Base-by-base conservation (phyloP, 1,140 invertebrate species). In the Batillaria attramentaria region DNA sequence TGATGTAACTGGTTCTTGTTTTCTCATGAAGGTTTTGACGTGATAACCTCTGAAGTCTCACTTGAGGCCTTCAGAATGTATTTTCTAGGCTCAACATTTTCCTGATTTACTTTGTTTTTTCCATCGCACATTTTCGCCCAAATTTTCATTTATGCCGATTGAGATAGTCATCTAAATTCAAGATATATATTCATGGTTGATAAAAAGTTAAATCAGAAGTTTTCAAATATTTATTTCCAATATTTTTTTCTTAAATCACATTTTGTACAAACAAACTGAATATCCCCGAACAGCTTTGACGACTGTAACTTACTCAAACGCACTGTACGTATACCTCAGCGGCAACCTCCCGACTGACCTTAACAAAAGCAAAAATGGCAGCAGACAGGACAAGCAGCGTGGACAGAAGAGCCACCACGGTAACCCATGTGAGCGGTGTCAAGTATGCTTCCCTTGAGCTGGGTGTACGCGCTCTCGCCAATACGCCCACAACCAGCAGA, bases 121-220 rank as follows among this genome's bases (percentile, higher is more conserved):
- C n/a, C n/a, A n/a, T n/a, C n/a, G n/a, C n/a, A n/a, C n/a, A n/a
- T n/a, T n/a, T 13, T 13, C 46, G 46, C 13, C n/a, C n/a, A n/a
- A n/a, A n/a, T n/a, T n/a, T n/a, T n/a, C n/a, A n/a, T n/a, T n/a
- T n/a, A n/a, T n/a, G 24, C 46, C 24, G 10, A 13, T 50, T 13
- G 46, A 50, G 24, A 24, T 50, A 50, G 10, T 13, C 46, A 13
- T 50, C 46, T 28, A 2, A 24, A 31, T 62, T 13, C 33, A 4
- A 31, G 54, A 43, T 31, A 43, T n/a, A n/a, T n/a, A n/a, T n/a
- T n/a, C n/a, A n/a, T n/a, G n/a, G n/a, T n/a, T n/a, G n/a, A n/a
- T n/a, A 72, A n/a, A 72, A 43, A 46, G 70, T 50, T 42, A 72
- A 46, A 50, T 42, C 28, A 42, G 35, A n/a, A n/a, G n/a, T n/a